Base-by-base conservation (phyloP, 2,113 vertebrate species). In the Phalacrocorax pelagicus region DNA sequence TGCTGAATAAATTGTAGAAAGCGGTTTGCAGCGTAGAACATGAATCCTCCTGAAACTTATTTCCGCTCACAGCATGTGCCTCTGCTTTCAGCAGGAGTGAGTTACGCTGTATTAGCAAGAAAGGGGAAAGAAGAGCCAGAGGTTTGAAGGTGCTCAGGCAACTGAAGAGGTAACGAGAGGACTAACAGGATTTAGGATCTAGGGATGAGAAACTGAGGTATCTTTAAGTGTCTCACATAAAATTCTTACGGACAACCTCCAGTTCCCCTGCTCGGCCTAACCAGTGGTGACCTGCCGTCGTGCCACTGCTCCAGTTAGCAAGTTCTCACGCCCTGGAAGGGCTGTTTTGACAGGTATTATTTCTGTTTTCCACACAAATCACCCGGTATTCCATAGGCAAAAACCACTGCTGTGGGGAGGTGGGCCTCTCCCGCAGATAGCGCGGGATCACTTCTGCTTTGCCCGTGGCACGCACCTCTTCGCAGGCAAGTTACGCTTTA, bases 61-160 rank as follows among this genome's bases (percentile, higher is more conserved):
- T 91, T 94, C 36, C 44, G 49, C 47, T 94, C 73, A n/a, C 88
- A 84, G 82, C 86, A 57, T 15, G 71, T 51, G 52, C 69, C 38
- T 65, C 40, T 3, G 4, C 72, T 92, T 91, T 78, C 85, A 74
- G 74, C 88, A 65, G 24, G 58, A 40, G n/a, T 11, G 62, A 93
- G 55, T 73, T 92, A 58, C 29, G 67, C 85, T 73, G 0, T 55
- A 72, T 77, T 92, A 86, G 61, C 72, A 88, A 57, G 47, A 84
- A 59, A 63, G 47, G 42, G 70, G 57, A 69, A 69, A 57, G 82
- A 92, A 7, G 46, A 75, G 65, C 18, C 15, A 51, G 57, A 36
- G 57, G 92, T 91, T 89, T 67, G 38, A 90, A 93, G 77, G 88
- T 79, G 82, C 91, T 95, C 74, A 86, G 90, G 86, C 82, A 88